Evolutionary conservation across 1,140 invertebrate genomes (phyloP), one percentile per base, ranked within the genome.

Genomic region (Mylabris phalerata): DNA sequence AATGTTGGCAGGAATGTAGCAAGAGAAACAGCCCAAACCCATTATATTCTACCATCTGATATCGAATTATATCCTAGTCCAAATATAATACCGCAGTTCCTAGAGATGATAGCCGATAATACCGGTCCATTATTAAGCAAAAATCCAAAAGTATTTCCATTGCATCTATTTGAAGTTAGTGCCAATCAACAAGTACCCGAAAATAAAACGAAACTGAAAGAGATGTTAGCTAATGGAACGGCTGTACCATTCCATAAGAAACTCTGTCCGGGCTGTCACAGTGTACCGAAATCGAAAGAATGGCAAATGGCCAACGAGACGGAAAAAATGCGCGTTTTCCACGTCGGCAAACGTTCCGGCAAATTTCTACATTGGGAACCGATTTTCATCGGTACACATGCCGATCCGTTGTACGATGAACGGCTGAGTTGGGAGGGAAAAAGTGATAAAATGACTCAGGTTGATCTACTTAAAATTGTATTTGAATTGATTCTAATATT

Each of bases 391-490:
- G 90, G 90, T 24, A 92, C 89, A 0, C 86, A 92, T 73, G 77
- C 83, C 6, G 92, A 95, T 69, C 92, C 93, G 0, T 78, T 91
- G 50, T 96, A 95, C 69, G 92, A 95, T 63, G 87, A 92, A 70
- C 79, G 90, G 71, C 81, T 92, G 19, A 90, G 86, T 69, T 93
- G 90, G 90, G 89, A 93, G 70, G 90, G 90, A 48, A 90, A 90
- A 75, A 90, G 89, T 73, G 90, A 93, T 74, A 93, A 93, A 79
- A 95, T 95, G 93, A 92, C 91, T 40, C 93, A 95, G 85, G 91
- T 93, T 13, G 32, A 24, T 19, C 19, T 1, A 19, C 1, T 7
- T 45, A 9, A 5, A 38, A 40, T 32, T 32, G 3, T 39, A 56
- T 1, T 57, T 24, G 4, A 38, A 57, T 50, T 50, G 9, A 39